phyloP scores from a whole-genome alignment of 2,888 invertebrate genomes.

The Cryptops parisi region DNA sequence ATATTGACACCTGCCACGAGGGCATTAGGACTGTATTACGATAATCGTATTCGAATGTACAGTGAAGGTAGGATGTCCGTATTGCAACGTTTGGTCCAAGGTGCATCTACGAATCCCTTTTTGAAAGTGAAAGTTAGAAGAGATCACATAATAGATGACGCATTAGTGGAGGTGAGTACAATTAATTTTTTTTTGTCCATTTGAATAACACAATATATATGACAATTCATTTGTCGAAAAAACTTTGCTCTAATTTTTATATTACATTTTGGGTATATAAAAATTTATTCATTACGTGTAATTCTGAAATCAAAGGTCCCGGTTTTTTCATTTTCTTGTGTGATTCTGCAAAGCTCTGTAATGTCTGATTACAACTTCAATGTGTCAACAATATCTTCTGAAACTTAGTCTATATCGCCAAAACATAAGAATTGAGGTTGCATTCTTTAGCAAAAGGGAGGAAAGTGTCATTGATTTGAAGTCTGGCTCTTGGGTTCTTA shows the following conservation, averaged over 20 bases:
- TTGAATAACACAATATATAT: too few species aligned
- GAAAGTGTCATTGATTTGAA: too few species aligned
- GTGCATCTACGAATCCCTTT: conserved; percentile 68
- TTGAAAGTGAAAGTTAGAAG: conserved; percentile 56
- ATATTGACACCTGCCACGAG: conserved; percentile 83
- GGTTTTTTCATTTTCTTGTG: not conserved
- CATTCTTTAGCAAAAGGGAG: too few species aligned
- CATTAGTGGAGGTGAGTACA: conserved; percentile 60
- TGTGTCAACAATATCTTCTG: too few species aligned
- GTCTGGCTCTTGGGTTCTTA: too few species aligned
- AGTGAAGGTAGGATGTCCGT: conserved; percentile 76
- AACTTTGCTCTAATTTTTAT: not conserved
- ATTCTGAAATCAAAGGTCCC: not conserved
- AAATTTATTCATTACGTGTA: not conserved
- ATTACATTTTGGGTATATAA: not conserved
- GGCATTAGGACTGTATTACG: conserved; percentile 78
- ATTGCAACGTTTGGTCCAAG: conserved; percentile 60
- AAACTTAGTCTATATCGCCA: too few species aligned
- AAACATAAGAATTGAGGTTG: too few species aligned
- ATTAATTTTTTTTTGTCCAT: conserved; percentile 19
- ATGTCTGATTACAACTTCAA: too few species aligned
- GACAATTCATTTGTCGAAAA: too few species aligned
- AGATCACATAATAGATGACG: conserved; percentile 79
- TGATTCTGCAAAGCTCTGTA: too few species aligned
- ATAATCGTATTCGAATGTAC: conserved; percentile 89